These are phyloP conservation scores for Eugnorisma glareosa DNA, from an alignment of 2,888 invertebrate species.

Conservation along the genomic window DNA sequence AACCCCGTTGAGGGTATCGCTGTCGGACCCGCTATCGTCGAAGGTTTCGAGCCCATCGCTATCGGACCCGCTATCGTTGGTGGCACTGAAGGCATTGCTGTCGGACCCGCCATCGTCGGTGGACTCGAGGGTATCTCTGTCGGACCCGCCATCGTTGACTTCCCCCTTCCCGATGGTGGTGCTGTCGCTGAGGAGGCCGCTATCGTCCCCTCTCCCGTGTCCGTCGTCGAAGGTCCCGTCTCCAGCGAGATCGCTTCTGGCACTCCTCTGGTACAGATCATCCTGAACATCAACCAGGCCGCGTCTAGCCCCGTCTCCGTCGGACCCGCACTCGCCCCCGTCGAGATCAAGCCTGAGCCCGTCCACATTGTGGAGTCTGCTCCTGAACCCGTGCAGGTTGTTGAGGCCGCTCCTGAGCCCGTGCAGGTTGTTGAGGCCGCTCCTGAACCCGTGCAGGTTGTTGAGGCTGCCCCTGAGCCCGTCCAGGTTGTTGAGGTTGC, in stretches of 20 bases:
- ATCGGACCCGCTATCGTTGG: slow-evolving; percentile 61
- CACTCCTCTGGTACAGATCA: slow-evolving; percentile 72
- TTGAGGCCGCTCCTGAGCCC: slow-evolving; percentile 4
- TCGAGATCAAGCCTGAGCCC: slow-evolving; percentile 35
- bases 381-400: slow-evolving; percentile 45
- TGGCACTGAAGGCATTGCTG: slow-evolving; percentile 34
- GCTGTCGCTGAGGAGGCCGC: slow-evolving; percentile 27
- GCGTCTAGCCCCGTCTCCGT: slow-evolving; percentile 44
- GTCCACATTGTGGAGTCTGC: slow-evolving; percentile 36
- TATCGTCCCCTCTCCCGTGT: slow-evolving; percentile 43
- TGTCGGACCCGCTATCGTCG: slow-evolving; percentile 65
- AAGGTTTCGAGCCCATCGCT: slow-evolving; percentile 33
- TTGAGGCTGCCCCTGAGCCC: slow-evolving; percentile 57
- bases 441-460: slow-evolving; percentile 32
- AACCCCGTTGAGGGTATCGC: slow-evolving; percentile 68
- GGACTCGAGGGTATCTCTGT: slow-evolving; percentile 54
- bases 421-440: slow-evolving; percentile 45
- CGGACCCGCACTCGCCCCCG: slow-evolving; percentile 30
- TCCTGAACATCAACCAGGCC: slow-evolving; percentile 69
- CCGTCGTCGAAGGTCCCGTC: slow-evolving; percentile 13
- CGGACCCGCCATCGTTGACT: slow-evolving; percentile 66
- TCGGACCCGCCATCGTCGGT: slow-evolving; percentile 60
- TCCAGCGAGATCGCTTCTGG: slow-evolving; percentile 38
- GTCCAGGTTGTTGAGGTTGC: slow-evolving; percentile 33
- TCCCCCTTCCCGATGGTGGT: slow-evolving; percentile 57